phyloP scores from a whole-genome alignment of 1,140 invertebrate genomes.

The Drosophila littoralis region DNA sequence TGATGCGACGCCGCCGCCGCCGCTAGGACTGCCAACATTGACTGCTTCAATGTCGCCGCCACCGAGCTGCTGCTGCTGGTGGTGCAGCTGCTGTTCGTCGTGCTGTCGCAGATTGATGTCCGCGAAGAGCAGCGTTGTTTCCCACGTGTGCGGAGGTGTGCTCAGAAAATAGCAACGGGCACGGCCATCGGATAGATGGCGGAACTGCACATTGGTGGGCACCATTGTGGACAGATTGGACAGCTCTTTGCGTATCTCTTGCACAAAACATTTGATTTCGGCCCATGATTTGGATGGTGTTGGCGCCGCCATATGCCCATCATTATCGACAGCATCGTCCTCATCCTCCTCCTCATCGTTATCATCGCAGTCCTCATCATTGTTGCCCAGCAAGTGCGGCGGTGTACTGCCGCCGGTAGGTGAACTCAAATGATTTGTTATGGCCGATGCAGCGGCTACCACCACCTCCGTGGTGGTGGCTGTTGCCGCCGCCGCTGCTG shows the following conservation, averaged over 20 bases:
- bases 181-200: slow-evolving; percentile 90
- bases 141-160: slow-evolving; percentile 92
- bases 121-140: slow-evolving; percentile 94
- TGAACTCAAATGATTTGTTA: slow-evolving; percentile 80
- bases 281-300: slow-evolving; percentile 88
- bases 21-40: slow-evolving; percentile 35
- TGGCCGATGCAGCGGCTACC: slow-evolving; percentile 75
- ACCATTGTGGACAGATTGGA: slow-evolving; percentile 91
- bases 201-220: slow-evolving; percentile 92
- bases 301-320: slow-evolving; percentile 71
- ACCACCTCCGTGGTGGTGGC: slow-evolving; percentile 76
- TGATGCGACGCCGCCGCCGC: slow-evolving; percentile 44
- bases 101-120: slow-evolving; percentile 87
- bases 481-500: slow-evolving; percentile 75
- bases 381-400: slow-evolving; percentile 57
- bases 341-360: slow-evolving; percentile 76
- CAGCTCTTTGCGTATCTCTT: slow-evolving; percentile 91
- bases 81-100: slow-evolving; percentile 52
- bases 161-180: slow-evolving; percentile 95
- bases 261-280: slow-evolving; percentile 91
- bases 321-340: slow-evolving; percentile 74
- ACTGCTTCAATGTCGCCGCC: slow-evolving; percentile 13
- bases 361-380: slow-evolving; percentile 76
- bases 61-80: slow-evolving; percentile 41
- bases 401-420: slow-evolving; percentile 74